phyloP scores from a whole-genome alignment of 2,113 vertebrate species.

The Andinoacara biseriatus region DNA sequence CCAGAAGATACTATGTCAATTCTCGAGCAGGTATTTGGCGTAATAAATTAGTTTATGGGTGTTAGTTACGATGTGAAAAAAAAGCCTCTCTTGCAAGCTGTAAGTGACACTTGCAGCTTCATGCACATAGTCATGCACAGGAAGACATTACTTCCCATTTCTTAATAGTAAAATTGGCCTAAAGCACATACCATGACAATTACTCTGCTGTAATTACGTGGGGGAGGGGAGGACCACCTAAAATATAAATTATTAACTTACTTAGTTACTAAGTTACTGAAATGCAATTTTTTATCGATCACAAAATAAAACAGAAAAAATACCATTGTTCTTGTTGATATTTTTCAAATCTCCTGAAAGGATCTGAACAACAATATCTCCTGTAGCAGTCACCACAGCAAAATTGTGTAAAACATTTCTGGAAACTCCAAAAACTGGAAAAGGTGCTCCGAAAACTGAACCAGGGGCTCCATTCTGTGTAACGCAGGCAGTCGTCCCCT shows the following conservation, averaged over 20 bases:
- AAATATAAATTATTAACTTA: not conserved
- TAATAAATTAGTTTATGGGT: not conserved
- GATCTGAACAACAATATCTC: constrained; percentile 27
- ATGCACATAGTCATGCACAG: constrained; percentile 20
- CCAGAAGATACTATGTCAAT: not conserved
- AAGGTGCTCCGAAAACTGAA: not conserved
- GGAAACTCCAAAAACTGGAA: accelerated
- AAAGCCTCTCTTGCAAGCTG: not conserved
- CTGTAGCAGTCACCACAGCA: constrained; percentile 71
- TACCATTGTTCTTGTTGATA: constrained; percentile 58
- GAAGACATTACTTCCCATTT: constrained; percentile 42
- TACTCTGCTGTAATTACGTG: not conserved
- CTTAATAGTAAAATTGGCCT: not conserved
- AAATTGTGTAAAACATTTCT: accelerated
- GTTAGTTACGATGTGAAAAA: not conserved
- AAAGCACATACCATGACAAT: not conserved
- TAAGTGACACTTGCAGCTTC: not conserved
- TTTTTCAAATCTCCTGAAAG: accelerated
- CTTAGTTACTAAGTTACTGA: not conserved
- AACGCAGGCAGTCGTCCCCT: constrained; percentile 28
- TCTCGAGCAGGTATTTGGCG: not conserved
- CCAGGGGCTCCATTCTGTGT: not conserved
- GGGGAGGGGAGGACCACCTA: not conserved
- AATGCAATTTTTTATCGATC: not conserved
- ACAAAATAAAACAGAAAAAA: not conserved